These are phyloP conservation scores for Parasteatoda tepidariorum DNA, from an alignment of 1,140 invertebrate genomes.

Conservation along the genomic window DNA sequence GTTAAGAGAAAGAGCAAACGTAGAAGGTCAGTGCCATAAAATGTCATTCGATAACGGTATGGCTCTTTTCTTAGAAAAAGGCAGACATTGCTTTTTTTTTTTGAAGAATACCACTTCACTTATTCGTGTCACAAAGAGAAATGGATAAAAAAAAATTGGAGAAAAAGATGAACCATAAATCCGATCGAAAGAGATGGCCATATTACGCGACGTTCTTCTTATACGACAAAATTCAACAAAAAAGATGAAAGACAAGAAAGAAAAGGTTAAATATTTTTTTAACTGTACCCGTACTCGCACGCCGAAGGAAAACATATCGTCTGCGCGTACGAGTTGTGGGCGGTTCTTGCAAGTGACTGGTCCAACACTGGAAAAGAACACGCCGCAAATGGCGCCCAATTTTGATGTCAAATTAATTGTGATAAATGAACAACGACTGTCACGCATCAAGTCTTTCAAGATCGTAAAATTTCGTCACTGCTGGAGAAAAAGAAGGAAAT, in stretches of 20 bases:
- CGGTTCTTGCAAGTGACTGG: constrained; percentile 36
- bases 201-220: too few species aligned
- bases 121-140: too few species aligned
- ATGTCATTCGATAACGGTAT: constrained; percentile 24
- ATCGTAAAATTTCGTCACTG: constrained; percentile 60
- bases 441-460: constrained; percentile 27
- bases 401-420: constrained; percentile 57
- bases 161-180: too few species aligned
- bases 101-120: too few species aligned
- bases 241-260: background rate
- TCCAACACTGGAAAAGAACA: constrained; percentile 30
- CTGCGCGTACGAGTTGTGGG: constrained; percentile 24
- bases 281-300: constrained; percentile 37
- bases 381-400: constrained; percentile 55
- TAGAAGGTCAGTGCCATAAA: constrained; percentile 32
- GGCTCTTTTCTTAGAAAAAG: background rate
- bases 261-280: too few species aligned
- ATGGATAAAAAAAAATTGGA: too few species aligned
- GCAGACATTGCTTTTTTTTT: constrained; percentile 15
- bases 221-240: too few species aligned
- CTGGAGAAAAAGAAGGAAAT: background rate
- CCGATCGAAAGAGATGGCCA: too few species aligned
- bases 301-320: constrained; percentile 9
- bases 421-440: constrained; percentile 47
- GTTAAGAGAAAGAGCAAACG: too few species aligned